These are phyloP conservation scores for Drosophila sturtevanti DNA, from an alignment of 1,140 invertebrate species.

Conservation along the genomic window DNA sequence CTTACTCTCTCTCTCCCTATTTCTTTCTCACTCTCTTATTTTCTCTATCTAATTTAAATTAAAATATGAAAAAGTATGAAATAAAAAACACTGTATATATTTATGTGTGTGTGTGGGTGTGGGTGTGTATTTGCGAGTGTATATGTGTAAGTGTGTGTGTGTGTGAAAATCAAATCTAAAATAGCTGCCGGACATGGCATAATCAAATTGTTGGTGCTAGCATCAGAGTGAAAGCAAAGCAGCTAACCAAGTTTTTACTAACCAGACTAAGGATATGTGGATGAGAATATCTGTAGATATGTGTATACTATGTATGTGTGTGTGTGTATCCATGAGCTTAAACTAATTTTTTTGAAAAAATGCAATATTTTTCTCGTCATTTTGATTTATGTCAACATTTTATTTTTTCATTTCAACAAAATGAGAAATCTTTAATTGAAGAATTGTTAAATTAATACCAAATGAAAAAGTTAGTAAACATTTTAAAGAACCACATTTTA, in stretches of 20 bases:
- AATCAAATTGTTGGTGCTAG: slow-evolving; percentile 67
- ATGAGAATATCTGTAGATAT: neutral
- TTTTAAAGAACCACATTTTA: neutral
- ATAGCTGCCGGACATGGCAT: slow-evolving; percentile 76
- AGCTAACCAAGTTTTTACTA: slow-evolving; percentile 15
- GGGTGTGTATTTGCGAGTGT: too few relatives aligned
- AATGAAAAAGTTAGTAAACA: neutral
- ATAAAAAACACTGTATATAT: neutral
- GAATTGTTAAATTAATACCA: neutral
- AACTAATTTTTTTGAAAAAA: slow-evolving; percentile 11
- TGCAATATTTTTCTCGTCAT: slow-evolving; percentile 7
- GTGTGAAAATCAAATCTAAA: slow-evolving; percentile 78
- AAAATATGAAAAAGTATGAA: slow-evolving; percentile 74
- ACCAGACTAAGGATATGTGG: slow-evolving; percentile 11
- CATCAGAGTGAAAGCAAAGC: slow-evolving; percentile 10
- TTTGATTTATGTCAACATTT: slow-evolving; percentile 1
- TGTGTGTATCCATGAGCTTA: neutral
- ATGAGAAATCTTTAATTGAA: neutral
- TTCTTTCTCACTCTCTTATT: slow-evolving; percentile 24
- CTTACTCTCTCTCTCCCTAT: slow-evolving; percentile 15
- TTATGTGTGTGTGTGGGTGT: neutral
- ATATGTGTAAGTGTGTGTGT: too few relatives aligned
- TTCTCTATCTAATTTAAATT: slow-evolving; percentile 69
- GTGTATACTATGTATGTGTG: neutral
- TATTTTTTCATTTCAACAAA: neutral